Evolutionary conservation across 2,888 invertebrate species (phyloP), one percentile per base, ranked within the genome.

Genomic region (Dyspetes luteomarginatus): DNA sequence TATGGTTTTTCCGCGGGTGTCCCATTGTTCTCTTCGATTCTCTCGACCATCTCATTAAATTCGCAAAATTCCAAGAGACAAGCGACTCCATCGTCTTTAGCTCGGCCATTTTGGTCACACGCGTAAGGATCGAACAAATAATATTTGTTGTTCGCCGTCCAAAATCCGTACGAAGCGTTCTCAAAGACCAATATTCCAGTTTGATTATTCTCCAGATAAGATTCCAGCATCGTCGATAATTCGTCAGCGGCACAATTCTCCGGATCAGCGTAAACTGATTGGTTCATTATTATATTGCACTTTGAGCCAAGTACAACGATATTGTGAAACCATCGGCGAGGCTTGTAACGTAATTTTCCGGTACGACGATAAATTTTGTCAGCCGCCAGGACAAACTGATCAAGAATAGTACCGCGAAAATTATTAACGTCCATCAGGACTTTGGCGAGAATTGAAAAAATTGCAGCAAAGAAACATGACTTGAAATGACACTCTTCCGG

Each of bases 111-210:
- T 0, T 88, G 83, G 52, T 92, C 89, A 43, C 91, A 91, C 3
- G 85, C 48, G 50, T 92, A 91, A 3, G 91, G 86, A 81, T 92
- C 90, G 62, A 91, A 92, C 0, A 91, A 67, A 19, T 90, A 91
- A 26, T 83, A 91, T 28, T 72, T 76, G 0, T 75, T 77, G 3
- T 89, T 79, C 0, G 84, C 24, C 0, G 36, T 77, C 91, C 92
- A 92, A 65, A 91, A 89, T 0, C 89, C 91, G 62, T 87, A 91
- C 0, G 91, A 84, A 3, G 83, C 84, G 52, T 89, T 90, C 0
- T 26, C 17, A 12, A 91, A 88, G 1, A 88, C 86, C 19, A 91
- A 30, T 58, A 92, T 89, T 1, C 91, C 91, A 1, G 88, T 89
- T 41, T 86, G 78, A 56, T 90, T 56, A 0, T 83, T 86, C 0